These are phyloP conservation scores for Bufo gargarizans DNA, from an alignment of 2,113 vertebrate species.

Conservation along the genomic window DNA sequence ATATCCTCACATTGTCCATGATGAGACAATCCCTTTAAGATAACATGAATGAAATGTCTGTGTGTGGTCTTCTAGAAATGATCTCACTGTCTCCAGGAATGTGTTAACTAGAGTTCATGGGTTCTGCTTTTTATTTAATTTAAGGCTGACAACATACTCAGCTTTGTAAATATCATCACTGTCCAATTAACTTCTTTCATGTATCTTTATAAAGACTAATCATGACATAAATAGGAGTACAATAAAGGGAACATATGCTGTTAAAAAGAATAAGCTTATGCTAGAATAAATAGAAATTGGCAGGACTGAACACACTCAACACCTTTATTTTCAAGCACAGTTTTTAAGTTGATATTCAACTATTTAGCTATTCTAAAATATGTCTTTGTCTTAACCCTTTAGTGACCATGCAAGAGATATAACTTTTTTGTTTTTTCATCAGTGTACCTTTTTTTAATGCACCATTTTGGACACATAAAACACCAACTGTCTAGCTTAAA, in stretches of 20 bases:
- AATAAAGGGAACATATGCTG: not conserved
- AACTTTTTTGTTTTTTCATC: too few relatives aligned
- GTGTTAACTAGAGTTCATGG: not conserved
- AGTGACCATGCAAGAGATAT: too few relatives aligned
- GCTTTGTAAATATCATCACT: constrained; percentile 10
- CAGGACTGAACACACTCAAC: not conserved
- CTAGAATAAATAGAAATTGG: not conserved
- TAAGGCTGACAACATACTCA: not conserved
- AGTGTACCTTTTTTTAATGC: too few relatives aligned
- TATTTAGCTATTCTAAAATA: too few relatives aligned
- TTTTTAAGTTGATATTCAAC: not conserved
- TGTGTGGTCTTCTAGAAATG: constrained; percentile 31
- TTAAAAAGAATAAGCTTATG: not conserved
- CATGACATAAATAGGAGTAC: not conserved
- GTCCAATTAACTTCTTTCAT: not conserved
- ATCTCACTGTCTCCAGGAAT: constrained; percentile 37
- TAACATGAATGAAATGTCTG: constrained; percentile 34
- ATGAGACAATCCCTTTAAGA: not conserved
- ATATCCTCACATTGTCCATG: too few relatives aligned
- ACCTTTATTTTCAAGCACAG: not conserved
- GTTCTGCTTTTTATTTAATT: not conserved
- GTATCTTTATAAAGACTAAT: not conserved
- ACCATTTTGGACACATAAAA: too few relatives aligned
- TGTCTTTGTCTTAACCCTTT: too few relatives aligned
- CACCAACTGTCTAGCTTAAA: too few relatives aligned